Evolutionary conservation across 2,113 vertebrate species (phyloP).

Genomic region (Rhinoderma darwinii): DNA sequence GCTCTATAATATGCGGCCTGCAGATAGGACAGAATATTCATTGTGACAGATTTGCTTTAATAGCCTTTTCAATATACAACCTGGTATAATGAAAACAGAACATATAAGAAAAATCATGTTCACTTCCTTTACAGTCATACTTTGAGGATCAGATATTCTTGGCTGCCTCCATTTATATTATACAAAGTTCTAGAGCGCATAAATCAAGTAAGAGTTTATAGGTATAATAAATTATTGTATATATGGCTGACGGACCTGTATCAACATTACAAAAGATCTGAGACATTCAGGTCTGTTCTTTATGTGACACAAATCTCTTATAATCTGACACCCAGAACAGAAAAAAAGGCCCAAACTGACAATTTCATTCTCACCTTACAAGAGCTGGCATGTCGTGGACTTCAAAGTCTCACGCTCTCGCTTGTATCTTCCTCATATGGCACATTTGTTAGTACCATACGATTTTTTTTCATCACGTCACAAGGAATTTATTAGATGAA

Average conservation of each 20-base stretch:
- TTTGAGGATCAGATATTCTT: background rate
- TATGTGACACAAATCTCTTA: conserved; percentile 28
- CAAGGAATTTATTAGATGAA: background rate
- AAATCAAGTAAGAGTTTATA: background rate
- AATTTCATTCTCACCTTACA: conserved; percentile 34
- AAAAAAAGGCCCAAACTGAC: conserved; percentile 16
- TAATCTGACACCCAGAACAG: conserved; percentile 21
- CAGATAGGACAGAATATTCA: no score
- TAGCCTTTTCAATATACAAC: background rate
- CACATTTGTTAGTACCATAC: background rate
- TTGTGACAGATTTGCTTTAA: background rate
- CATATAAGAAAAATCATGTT: background rate
- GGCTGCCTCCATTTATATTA: background rate
- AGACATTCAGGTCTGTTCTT: conserved; percentile 16
- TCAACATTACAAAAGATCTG: background rate
- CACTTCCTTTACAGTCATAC: background rate
- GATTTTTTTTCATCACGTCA: background rate
- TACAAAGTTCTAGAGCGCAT: background rate
- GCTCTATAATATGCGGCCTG: background rate
- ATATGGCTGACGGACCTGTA: background rate
- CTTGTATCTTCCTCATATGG: background rate
- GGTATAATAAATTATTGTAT: background rate
- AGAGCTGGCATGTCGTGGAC: conserved; percentile 18
- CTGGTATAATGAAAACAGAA: background rate
- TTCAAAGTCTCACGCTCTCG: background rate